Evolutionary conservation across 2,888 invertebrate species (phyloP).

Genomic region (Hoplodrina ambigua): DNA sequence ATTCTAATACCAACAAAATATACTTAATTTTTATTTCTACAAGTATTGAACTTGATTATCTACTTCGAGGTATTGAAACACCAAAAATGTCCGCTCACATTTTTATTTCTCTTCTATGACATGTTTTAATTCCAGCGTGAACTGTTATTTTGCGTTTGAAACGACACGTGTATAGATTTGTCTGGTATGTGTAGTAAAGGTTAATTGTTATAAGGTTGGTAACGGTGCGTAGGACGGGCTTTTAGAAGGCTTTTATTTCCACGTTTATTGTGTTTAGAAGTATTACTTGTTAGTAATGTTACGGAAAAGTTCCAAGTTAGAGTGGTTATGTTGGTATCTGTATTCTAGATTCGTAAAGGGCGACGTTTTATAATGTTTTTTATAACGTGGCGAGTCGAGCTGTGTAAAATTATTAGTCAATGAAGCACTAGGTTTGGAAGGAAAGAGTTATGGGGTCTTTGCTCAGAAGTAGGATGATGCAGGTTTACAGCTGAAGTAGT

Average conservation of each 20-base stretch:
- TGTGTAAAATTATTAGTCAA: no score
- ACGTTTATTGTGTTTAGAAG: conserved; percentile 17
- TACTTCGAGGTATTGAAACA: no score
- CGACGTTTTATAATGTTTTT: background rate
- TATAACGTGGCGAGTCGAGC: no score
- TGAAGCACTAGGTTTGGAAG: no score
- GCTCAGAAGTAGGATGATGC: no score
- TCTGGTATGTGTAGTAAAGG: conserved; percentile 26
- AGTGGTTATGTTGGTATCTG: conserved; percentile 6
- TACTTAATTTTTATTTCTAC: background rate
- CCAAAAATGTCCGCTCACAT: conserved; percentile 1
- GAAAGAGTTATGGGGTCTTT: no score
- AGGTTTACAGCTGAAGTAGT: no score
- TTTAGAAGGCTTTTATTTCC: conserved; percentile 39
- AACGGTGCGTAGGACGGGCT: conserved; percentile 41
- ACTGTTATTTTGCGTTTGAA: conserved; percentile 11
- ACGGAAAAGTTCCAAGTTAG: conserved; percentile 2
- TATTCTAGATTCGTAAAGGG: background rate
- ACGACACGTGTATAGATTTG: conserved; percentile 27
- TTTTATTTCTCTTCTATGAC: background rate
- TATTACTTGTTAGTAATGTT: conserved; percentile 12
- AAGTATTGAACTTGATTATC: background rate
- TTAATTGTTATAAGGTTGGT: conserved; percentile 40
- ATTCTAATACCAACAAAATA: no score
- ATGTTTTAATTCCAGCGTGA: background rate